Conservation (phyloP, 2,888 invertebrate genomes). For the Pachymerium ferrugineum region DNA sequence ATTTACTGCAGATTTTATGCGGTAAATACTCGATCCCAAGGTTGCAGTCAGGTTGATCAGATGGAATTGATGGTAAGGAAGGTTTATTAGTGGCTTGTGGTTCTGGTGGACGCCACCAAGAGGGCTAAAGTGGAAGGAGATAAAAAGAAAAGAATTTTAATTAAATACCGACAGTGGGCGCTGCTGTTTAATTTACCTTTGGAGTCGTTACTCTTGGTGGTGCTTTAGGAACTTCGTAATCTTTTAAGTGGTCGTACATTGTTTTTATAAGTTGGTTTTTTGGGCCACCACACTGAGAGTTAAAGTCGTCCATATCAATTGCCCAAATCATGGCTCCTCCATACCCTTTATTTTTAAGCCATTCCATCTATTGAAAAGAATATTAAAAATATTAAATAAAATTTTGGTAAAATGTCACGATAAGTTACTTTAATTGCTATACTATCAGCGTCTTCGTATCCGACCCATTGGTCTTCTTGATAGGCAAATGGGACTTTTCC, state of each 20-base stretch:
- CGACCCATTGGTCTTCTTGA: conserved; percentile 81
- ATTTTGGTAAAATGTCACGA: neutral
- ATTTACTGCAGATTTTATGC: conserved; percentile 46
- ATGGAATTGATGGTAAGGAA: conserved; percentile 31
- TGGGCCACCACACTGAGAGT: conserved; percentile 69
- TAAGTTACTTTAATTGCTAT: conserved; percentile 63
- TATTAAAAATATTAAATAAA: neutral
- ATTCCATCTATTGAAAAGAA: conserved; percentile 60
- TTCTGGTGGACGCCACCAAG: conserved; percentile 61
- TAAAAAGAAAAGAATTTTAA: neutral
- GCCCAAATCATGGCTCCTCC: conserved; percentile 91
- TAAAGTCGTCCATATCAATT: conserved; percentile 85
- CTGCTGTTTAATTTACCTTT: conserved; percentile 29
- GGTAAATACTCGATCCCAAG: conserved; percentile 37
- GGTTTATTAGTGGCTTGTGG: conserved; percentile 29
- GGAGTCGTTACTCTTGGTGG: conserved; percentile 48
- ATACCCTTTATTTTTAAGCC: conserved; percentile 72
- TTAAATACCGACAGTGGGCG: neutral
- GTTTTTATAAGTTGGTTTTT: conserved; percentile 69
- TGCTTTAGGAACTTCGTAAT: conserved; percentile 58
- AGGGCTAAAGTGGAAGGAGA: conserved; percentile 73
- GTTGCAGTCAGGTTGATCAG: conserved; percentile 32
- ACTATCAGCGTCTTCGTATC: conserved; percentile 75
- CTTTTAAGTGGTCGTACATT: conserved; percentile 65
- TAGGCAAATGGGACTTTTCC: conserved; percentile 81